Conservation (phyloP, 2,113 vertebrate species). For the Taxidea taxus region DNA sequence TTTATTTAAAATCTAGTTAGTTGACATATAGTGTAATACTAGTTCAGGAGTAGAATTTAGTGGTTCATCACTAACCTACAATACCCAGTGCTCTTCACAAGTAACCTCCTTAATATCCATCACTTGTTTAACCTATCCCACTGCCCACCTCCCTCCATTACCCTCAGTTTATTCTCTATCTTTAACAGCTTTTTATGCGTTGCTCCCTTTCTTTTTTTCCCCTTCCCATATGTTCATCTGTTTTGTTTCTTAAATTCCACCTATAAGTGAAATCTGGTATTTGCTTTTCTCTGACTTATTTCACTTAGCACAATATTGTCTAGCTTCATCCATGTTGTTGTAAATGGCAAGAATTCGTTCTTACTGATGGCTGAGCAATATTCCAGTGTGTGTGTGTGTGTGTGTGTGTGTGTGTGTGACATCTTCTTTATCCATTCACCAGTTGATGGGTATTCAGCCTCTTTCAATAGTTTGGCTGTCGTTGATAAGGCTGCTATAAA, state of each 20-base stretch:
- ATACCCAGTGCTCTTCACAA: neutral
- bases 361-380: neutral
- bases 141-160: neutral
- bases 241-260: neutral
- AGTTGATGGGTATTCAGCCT: too few relatives aligned
- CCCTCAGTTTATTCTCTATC: neutral
- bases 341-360: neutral
- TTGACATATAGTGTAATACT: neutral
- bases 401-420: too few relatives aligned
- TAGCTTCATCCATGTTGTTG: neutral
- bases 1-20: neutral
- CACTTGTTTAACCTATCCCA: neutral
- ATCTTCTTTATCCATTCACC: too few relatives aligned
- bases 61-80: neutral
- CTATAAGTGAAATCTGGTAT: neutral
- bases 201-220: neutral
- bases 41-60: neutral
- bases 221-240: neutral
- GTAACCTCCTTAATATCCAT: neutral
- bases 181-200: neutral
- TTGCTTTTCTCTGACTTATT: neutral
- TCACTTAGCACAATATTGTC: neutral
- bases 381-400: neutral
- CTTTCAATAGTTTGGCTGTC: too few relatives aligned
- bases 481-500: too few relatives aligned